These are phyloP conservation scores for Flexamia atlantica DNA, from an alignment of 2,888 invertebrate species.

Conservation along the genomic window DNA sequence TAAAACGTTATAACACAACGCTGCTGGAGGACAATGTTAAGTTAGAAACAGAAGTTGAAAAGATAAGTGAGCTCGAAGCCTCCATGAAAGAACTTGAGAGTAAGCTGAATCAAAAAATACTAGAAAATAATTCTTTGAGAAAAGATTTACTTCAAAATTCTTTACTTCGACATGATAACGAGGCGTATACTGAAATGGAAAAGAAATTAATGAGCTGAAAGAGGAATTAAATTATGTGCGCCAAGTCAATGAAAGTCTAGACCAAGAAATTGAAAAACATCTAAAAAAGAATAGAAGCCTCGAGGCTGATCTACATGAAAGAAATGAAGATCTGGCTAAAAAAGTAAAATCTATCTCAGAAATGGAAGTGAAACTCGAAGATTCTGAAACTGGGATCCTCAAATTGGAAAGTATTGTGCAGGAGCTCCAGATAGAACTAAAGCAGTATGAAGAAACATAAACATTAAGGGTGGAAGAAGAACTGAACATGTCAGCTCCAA, in stretches of 20 bases:
- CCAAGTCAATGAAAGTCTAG: not conserved
- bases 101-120: not conserved
- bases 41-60: not conserved
- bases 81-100: not conserved
- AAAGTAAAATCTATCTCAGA: not conserved
- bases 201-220: not conserved
- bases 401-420: not conserved
- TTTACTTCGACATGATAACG: too few relatives aligned
- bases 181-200: not conserved
- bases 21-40: not conserved
- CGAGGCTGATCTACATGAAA: not conserved
- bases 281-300: not conserved
- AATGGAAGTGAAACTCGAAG: not conserved
- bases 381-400: not conserved
- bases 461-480: too few relatives aligned
- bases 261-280: not conserved
- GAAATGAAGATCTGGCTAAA: not conserved
- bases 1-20: not conserved
- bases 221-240: not conserved
- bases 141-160: not conserved
- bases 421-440: too few relatives aligned
- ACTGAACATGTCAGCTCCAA: too few relatives aligned
- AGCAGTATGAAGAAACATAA: too few relatives aligned
- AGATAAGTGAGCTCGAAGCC: not conserved
- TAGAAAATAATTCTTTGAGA: not conserved